Evolutionary conservation across 2,113 vertebrate species (phyloP).

Genomic region (Ibidorhyncha struthersii): DNA sequence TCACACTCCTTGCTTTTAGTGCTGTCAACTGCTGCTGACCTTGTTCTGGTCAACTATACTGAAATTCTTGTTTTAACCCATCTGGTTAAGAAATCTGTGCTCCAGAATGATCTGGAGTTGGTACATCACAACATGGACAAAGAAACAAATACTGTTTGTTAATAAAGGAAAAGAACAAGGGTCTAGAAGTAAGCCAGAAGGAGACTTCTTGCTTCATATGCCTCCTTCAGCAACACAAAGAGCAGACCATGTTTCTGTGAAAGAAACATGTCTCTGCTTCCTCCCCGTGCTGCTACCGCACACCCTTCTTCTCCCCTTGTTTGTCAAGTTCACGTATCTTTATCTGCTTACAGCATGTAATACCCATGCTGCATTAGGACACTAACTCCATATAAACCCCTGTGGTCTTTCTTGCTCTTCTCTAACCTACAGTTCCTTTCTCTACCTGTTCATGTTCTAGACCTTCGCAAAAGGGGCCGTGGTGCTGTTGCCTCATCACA

Average conservation of each 20-base stretch:
- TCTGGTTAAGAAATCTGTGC: neutral
- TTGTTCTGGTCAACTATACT: rapidly evolving
- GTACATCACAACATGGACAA: neutral
- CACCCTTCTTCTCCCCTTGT: neutral
- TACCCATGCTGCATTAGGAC: neutral
- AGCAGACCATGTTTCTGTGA: neutral
- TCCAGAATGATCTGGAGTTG: neutral
- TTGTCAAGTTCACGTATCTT: neutral
- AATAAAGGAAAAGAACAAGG: neutral
- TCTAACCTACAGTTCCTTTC: neutral
- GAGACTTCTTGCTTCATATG: neutral
- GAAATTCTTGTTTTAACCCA: neutral
- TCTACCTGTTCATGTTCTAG: neutral
- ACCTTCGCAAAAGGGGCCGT: neutral
- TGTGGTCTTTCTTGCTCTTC: neutral
- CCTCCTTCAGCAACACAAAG: neutral
- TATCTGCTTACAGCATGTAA: neutral
- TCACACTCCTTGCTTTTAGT: neutral
- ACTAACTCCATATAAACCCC: neutral
- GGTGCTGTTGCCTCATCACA: rapidly evolving
- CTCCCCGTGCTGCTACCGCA: rapidly evolving
- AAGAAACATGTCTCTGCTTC: neutral
- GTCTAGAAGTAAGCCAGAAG: neutral
- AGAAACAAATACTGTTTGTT: neutral
- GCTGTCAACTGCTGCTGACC: neutral